Percentiles rank a stretch among this genome's conserved stretches.
phyloP scores from a whole-genome alignment of 2,888 invertebrate genomes.

The Pseudanteris insignis region DNA sequence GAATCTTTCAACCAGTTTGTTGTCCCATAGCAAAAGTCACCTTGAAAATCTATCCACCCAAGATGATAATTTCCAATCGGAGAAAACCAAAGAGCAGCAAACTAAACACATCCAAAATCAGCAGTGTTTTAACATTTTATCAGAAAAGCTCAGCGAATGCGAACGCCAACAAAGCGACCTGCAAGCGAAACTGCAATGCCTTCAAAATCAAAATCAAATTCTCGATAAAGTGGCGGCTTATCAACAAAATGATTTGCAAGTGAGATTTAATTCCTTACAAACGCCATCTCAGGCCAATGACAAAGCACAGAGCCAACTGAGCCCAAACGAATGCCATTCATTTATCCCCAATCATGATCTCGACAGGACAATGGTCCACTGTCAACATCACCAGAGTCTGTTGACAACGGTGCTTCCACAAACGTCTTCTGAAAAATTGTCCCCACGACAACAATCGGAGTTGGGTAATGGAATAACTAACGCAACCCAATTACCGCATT shows the following conservation, averaged over 20 bases:
- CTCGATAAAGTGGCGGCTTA: conserved; percentile 63
- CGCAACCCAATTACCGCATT: conserved; percentile 60
- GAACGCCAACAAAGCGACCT: conserved; percentile 63
- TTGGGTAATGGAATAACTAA: conserved; percentile 52
- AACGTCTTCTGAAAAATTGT: conserved; percentile 53
- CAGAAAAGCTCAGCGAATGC: conserved; percentile 62
- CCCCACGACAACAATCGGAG: conserved; percentile 58
- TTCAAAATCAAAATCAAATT: conserved; percentile 63
- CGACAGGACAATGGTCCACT: conserved; percentile 48
- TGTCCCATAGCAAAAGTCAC: conserved; percentile 59
- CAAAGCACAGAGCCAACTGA: conserved; percentile 46
- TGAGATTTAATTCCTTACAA: conserved; percentile 57
- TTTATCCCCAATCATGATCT: conserved; percentile 51
- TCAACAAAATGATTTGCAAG: conserved; percentile 60
- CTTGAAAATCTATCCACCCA: conserved; percentile 51
- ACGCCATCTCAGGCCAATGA: conserved; percentile 55
- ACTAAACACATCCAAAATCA: conserved; percentile 57
- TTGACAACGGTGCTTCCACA: conserved; percentile 47
- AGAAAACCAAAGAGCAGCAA: conserved; percentile 47
- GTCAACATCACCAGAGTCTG: conserved; percentile 55
- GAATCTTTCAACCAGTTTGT: conserved; percentile 48
- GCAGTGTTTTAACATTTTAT: conserved; percentile 61
- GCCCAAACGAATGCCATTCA: conserved; percentile 27
- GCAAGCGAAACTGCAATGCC: conserved; percentile 61
- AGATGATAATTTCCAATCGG: conserved; percentile 42